Evolutionary conservation across 2,113 vertebrate genomes (phyloP).

Genomic region (Microtus ochrogaster): DNA sequence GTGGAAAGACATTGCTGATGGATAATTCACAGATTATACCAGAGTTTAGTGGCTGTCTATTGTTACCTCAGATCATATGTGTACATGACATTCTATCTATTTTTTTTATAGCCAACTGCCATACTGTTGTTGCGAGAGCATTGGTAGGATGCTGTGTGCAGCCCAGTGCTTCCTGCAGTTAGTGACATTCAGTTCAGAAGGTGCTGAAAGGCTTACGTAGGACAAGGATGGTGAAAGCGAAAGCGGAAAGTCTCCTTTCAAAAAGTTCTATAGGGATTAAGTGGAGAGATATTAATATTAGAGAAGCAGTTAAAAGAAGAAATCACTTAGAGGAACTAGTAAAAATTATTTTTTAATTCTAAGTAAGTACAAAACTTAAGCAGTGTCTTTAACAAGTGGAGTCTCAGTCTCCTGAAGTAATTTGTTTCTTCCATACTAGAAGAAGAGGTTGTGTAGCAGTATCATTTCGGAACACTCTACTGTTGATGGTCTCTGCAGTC

Average conservation of each 20-base stretch:
- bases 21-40: not conserved
- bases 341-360: not conserved
- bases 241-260: not conserved
- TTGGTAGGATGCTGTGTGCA: not conserved
- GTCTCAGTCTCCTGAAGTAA: not conserved
- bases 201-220: not conserved
- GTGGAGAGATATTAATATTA: not conserved
- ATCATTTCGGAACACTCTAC: not conserved
- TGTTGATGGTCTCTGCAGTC: not conserved
- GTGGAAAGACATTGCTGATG: not conserved
- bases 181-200: not conserved
- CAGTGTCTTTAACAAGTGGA: not conserved
- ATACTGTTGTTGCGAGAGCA: not conserved
- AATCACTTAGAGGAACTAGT: not conserved
- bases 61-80: not conserved
- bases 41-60: not conserved
- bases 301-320: not conserved
- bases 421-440: not conserved
- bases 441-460: not conserved
- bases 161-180: not conserved
- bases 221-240: not conserved
- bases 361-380: not conserved
- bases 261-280: not conserved
- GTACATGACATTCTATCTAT: not conserved
- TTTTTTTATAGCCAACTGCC: not conserved